A percentile compares a stretch with the other conserved stretches of the same genome.
phyloP scores from a whole-genome alignment of 2,888 invertebrate species.

The Hydraecia micacea region DNA sequence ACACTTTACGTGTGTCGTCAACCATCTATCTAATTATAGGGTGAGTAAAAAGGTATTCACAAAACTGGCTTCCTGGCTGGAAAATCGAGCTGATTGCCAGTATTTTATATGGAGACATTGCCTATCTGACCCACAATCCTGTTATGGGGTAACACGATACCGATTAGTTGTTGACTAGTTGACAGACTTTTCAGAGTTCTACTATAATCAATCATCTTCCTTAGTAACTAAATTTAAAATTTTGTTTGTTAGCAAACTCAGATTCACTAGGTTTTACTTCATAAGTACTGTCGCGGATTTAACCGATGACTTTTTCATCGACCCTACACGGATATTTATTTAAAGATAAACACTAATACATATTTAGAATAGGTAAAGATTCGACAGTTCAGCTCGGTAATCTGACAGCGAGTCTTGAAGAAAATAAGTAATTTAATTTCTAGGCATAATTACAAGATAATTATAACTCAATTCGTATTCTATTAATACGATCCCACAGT shows the following conservation, averaged over 20 bases:
- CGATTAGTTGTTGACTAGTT: background rate
- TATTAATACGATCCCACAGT: background rate
- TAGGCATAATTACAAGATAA: background rate
- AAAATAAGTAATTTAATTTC: background rate
- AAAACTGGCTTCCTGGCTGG: background rate
- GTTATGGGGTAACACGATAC: background rate
- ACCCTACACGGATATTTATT: background rate
- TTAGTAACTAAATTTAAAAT: background rate
- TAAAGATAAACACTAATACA: background rate
- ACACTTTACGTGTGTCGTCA: constrained; percentile 97
- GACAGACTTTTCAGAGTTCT: background rate
- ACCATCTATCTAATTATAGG: constrained; percentile 96
- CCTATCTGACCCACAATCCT: background rate
- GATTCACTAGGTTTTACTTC: background rate
- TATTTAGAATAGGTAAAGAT: background rate
- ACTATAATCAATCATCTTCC: background rate
- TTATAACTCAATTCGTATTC: background rate
- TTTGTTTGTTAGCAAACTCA: background rate
- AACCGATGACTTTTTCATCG: too few species aligned
- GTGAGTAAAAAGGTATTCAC: constrained; percentile 86
- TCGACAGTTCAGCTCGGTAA: background rate
- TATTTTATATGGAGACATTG: background rate
- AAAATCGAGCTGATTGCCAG: background rate
- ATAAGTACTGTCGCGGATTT: background rate
- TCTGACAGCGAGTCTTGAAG: background rate